Conservation (phyloP, 2,888 invertebrate species). For the Pammene aurita region DNA sequence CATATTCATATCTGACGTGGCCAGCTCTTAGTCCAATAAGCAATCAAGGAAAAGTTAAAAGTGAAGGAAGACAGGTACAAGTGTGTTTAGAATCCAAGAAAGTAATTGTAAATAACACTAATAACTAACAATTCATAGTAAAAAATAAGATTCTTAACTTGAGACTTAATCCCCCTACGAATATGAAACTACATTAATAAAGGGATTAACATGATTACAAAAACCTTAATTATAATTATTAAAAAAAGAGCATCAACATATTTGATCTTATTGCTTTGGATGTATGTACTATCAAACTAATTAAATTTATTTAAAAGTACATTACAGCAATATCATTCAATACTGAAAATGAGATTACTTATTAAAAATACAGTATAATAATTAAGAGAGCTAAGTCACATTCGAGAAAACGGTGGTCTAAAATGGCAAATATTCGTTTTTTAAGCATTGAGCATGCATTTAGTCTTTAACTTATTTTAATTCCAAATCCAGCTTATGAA, state of each 20-base stretch:
- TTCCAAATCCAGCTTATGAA: slow-evolving; percentile 30
- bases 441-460: slow-evolving; percentile 47
- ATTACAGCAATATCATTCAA: slow-evolving; percentile 20
- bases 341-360: slow-evolving; percentile 29
- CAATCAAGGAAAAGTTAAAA: neutral
- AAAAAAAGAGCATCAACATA: slow-evolving; percentile 6
- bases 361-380: slow-evolving; percentile 25
- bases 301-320: slow-evolving; percentile 13
- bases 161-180: slow-evolving; percentile 17
- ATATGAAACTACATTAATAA: slow-evolving; percentile 17
- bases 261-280: slow-evolving; percentile 32
- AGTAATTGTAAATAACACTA: slow-evolving; percentile 28
- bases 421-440: slow-evolving; percentile 49
- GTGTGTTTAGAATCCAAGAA: slow-evolving; percentile 8
- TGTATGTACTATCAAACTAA: slow-evolving; percentile 13
- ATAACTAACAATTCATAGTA: slow-evolving; percentile 9
- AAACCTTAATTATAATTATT: slow-evolving; percentile 9
- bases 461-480: slow-evolving; percentile 11
- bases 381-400: slow-evolving; percentile 52
- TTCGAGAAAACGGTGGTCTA: slow-evolving; percentile 57
- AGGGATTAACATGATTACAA: slow-evolving; percentile 23
- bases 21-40: no score
- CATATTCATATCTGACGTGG: no score
- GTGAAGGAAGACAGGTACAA: slow-evolving; percentile 8
- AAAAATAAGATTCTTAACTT: slow-evolving; percentile 8